Evolutionary conservation across 1,140 invertebrate species (phyloP), one percentile per base, ranked within the genome.

Genomic region (Brachionus calyciflorus): DNA sequence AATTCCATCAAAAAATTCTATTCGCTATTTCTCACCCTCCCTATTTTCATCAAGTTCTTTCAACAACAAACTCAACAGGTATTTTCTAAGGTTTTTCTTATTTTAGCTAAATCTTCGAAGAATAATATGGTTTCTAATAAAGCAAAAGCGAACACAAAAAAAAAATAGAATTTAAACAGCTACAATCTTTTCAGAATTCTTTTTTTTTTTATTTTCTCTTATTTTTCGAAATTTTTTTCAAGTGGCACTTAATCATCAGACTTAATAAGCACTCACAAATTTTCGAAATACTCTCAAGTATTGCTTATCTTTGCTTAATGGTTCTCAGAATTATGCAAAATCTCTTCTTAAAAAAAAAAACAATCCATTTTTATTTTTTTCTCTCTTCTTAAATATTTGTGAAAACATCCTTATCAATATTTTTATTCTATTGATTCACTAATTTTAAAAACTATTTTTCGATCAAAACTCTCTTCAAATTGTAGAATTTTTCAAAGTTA

Each of bases 221-320:
- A 0, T 37, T 37, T 3, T 37, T 37, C 3, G 33, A 37, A 37
- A 37, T 37, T 5, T 55, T 55, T 24, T 60, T 60, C 30, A 19
- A 60, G 55, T 33, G 55, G 28, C 55, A 37, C 55, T 60, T 60
- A 41, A 60, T 60, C 55, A 17, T 37, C 30, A 37, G 28, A 33
- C 53, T 57, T 57, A 57, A 57, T 57, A 28, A 28, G 53, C 53
- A 28, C 53, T 57, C 53, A 57, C 53, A 5, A 60, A 55, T 55
- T n/a, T 21, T 60, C 33, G 33, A 37, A 37, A 37, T n/a, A 37
- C 33, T 5, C 33, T 37, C 55, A 37, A 60, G 55, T 60, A 60
- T 60, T 60, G 55, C 55, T 60, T 60, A 60, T 60, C 55, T 60
- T 28, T 19, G 30, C 26, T 5, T 60, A 60, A 60, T 60, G 28